A percentile compares a stretch with the other conserved stretches of the same genome.
phyloP scores from a whole-genome alignment of 2,888 invertebrate species.

The Drosophila subquinaria region DNA sequence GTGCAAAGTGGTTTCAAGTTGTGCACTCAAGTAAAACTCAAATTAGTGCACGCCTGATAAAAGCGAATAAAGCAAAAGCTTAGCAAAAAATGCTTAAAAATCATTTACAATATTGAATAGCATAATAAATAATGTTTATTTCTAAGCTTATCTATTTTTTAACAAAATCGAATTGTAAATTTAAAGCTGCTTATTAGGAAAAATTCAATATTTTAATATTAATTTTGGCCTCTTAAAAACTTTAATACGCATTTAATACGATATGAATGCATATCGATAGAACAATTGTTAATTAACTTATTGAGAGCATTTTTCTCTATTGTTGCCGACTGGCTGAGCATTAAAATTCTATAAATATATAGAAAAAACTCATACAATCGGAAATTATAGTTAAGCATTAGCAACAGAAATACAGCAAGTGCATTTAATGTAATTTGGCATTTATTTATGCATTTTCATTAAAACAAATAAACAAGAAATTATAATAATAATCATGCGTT shows the following conservation, averaged over 20 bases:
- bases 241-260: conserved; percentile 15
- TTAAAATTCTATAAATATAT: conserved; percentile 42
- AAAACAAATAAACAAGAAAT: conserved; percentile 76
- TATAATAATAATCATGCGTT: conserved; percentile 66
- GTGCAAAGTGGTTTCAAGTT: conserved; percentile 38
- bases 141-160: neutral
- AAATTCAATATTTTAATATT: neutral
- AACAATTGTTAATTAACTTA: conserved; percentile 73
- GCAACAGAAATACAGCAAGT: conserved; percentile 49
- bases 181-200: conserved; percentile 1
- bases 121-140: neutral
- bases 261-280: conserved; percentile 35
- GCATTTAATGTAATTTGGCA: conserved; percentile 77
- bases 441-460: conserved; percentile 78
- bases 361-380: conserved; percentile 52
- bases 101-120: conserved; percentile 23
- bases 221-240: neutral
- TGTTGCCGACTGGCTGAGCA: conserved; percentile 48
- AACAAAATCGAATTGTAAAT: neutral
- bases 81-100: neutral
- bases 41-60: conserved; percentile 18
- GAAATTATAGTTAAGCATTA: conserved; percentile 66
- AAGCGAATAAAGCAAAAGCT: conserved; percentile 11
- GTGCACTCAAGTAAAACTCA: conserved; percentile 21
- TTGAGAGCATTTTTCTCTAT: conserved; percentile 39